Evolutionary conservation across 2,797 vertebrate species (phyloP), one percentile per base, ranked within the genome.

Genomic region (Pygocentrus nattereri): DNA sequence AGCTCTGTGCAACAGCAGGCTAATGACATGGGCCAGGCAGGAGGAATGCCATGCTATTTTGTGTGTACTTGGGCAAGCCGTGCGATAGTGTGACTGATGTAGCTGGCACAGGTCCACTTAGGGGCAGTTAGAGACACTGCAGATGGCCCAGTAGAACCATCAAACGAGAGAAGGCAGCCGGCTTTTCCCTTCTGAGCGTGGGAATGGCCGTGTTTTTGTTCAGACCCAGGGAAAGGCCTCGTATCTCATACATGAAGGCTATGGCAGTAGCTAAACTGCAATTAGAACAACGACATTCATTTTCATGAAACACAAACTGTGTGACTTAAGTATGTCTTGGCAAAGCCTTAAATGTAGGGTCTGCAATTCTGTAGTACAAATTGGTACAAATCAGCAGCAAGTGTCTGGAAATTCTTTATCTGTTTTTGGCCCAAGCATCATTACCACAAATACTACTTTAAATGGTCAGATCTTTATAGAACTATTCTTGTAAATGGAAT

Each of bases 61-160:
- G 34, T 69, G 74, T 74, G 78, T 71, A 62, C 58, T 68, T 74
- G 79, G 81, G 67, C 62, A 83, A 62, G 62, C 62, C 5, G 1
- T 34, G 62, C 7, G 38, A 68, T 38, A 65, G 62, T 38, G 10
- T 5, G 30, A 65, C 31, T 34, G 38, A 10, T 44, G 65, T 21
- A 23, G 79, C 61, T 81, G 79, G 81, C 71, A 75, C 54, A n/a
- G 6, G 6, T 78, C 71, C 47, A 50, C 78, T 79, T 59, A 67
- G 44, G 80, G 65, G 74, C 71, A 85, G 74, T 54, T 58, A 82
- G 76, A 84, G 69, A 70, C 72, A 80, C 47, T 76, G 59, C 86
- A 85, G 85, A 80, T 73, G 12, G 80, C 76, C 61, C 38, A 64
- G 25, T 77, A 82, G 62, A 56, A 62, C 74, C 65, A 68, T 68